Conservation (phyloP, 2,888 invertebrate genomes). For the Odontothrips loti region DNA sequence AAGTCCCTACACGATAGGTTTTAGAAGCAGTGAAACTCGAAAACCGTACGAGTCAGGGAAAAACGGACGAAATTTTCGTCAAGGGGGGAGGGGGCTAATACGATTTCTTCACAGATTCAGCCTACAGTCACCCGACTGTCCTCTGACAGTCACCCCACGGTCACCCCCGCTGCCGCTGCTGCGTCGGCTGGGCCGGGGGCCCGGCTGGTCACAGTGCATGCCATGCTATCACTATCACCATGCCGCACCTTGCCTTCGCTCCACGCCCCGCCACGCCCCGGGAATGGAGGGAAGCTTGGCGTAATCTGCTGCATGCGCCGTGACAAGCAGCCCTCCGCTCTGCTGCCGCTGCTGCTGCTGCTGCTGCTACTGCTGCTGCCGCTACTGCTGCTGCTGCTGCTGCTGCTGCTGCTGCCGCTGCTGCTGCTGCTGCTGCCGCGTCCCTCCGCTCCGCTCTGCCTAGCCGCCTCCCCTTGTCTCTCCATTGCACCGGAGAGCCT, state of each 20-base stretch:
- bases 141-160: no score
- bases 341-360: not conserved
- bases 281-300: not conserved
- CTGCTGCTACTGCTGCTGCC: not conserved
- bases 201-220: no score
- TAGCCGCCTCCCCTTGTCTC: conserved; percentile 29
- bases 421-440: not conserved
- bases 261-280: no score
- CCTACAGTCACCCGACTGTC: no score
- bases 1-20: no score
- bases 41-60: no score
- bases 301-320: conserved; percentile 9
- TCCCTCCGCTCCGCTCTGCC: conserved; percentile 34
- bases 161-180: no score
- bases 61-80: no score
- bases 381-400: not conserved
- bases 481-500: conserved; percentile 28
- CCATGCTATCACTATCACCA: not conserved
- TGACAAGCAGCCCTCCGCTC: not conserved
- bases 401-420: not conserved
- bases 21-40: no score
- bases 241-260: not conserved
- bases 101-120: no score
- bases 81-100: no score
- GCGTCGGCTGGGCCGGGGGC: no score